Conservation (phyloP, 2,888 invertebrate species). For the Phyto melanocephala region DNA sequence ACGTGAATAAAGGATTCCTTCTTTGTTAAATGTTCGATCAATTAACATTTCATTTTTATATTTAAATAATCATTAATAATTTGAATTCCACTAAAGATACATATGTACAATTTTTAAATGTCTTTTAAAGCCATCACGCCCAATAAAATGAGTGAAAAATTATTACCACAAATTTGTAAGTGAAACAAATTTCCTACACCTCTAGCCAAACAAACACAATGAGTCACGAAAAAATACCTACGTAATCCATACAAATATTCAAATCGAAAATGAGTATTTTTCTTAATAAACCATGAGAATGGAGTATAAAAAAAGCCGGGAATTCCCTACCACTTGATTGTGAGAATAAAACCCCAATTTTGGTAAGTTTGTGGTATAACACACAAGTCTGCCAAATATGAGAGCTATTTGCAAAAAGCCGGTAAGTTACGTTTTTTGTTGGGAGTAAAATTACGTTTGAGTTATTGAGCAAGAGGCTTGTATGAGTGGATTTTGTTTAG, state of each 20-base stretch:
- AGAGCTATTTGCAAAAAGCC: slow-evolving; percentile 19
- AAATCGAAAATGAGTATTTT: slow-evolving; percentile 8
- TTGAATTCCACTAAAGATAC: too few relatives aligned
- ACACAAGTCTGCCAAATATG: neutral
- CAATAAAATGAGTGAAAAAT: neutral
- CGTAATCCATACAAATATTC: neutral
- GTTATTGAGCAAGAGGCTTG: slow-evolving; percentile 7
- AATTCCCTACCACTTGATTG: slow-evolving; percentile 4
- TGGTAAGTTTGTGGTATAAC: slow-evolving; percentile 16
- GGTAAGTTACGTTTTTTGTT: neutral
- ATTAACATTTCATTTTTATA: too few relatives aligned
- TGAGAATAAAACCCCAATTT: neutral
- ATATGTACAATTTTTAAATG: too few relatives aligned
- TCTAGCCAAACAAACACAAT: neutral
- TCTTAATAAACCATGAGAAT: neutral
- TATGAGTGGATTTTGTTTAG: slow-evolving; percentile 9
- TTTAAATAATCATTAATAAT: too few relatives aligned
- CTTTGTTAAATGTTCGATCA: too few relatives aligned
- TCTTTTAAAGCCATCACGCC: too few relatives aligned
- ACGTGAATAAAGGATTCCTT: too few relatives aligned
- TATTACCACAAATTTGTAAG: too few relatives aligned
- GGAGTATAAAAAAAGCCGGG: slow-evolving; percentile 24
- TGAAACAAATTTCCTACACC: too few relatives aligned
- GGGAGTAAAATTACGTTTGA: neutral
- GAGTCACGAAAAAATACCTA: neutral